Evolutionary conservation across 30 jellyfish, hydroid and myxozoan species (phyloP), one percentile per base, ranked within the genome.

Genomic region (Mastigias papua): DNA sequence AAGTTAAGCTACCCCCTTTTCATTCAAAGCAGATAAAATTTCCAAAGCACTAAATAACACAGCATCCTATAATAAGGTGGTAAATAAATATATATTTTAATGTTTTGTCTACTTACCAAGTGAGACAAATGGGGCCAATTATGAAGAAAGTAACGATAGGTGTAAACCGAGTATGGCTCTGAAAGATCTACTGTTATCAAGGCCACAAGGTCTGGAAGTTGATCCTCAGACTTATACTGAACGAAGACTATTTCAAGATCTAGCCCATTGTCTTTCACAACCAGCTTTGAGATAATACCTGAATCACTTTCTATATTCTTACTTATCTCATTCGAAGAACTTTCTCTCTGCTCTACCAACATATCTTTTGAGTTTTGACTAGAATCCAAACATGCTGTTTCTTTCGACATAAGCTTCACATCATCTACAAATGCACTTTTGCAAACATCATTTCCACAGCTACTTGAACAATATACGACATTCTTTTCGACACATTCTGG

Each of bases 101-200:
- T 42, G 54, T 4, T 42, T 42, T 42, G 54, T 8, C 54, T 20
- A 84, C 98, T 88, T 93, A 93, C 98, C 95, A 93, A 71, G 72
- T 87, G 91, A 34, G 98, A 93, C 57, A 93, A 76, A 87, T 93
- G 98, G 3, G 98, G 98, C 98, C 98, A 93, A 81, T 93, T 93
- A 69, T 93, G 98, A 20, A 93, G 89, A 69, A 93, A 93, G 80
- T 93, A 93, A 6, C 98, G 89, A 37, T 93, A 93, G 19, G 98
- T 93, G 82, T 93, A 93, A 10, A 93, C 79, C 9, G 98, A 93
- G 70, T 93, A 93, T 27, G 98, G 98, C 67, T 93, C 98, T 5
- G 98, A 93, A 16, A 93, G 91, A 67, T 93, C 98, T 31, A 78
- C 66, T 25, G 98, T 93, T 35, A 93, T 93, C 67, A 93, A 84